A percentile compares a stretch with the other conserved stretches of the same genome.
Evolutionary conservation across 2,888 invertebrate species (phyloP).

Genomic region (Diloba caeruleocephala): DNA sequence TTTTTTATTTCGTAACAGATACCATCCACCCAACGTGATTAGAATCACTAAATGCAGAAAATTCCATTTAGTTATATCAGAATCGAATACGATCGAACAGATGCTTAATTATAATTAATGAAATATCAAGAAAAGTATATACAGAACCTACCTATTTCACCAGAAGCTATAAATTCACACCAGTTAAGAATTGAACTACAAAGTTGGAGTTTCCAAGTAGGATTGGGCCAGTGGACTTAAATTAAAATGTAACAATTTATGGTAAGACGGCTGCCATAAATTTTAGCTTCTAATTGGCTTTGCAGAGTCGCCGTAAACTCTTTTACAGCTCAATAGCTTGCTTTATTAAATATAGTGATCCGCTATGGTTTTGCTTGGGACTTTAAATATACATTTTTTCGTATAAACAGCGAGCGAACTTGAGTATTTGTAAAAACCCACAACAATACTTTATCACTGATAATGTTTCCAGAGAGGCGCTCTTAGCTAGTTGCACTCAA

Average conservation of each 20-base stretch:
- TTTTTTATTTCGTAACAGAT: no score
- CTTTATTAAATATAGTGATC: slow-evolving; percentile 73
- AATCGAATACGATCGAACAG: no score
- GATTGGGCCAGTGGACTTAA: slow-evolving; percentile 75
- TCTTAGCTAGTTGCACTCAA: no score
- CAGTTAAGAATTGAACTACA: slow-evolving; percentile 51
- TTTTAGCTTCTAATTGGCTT: slow-evolving; percentile 83
- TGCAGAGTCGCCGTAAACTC: slow-evolving; percentile 80
- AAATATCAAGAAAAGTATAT: slow-evolving; percentile 1
- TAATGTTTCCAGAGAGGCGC: no score
- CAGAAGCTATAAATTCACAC: slow-evolving; percentile 45
- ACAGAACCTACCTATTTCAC: slow-evolving; percentile 19
- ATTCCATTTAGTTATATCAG: no score
- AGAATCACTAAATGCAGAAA: no score
- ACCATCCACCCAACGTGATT: no score
- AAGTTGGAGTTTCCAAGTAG: slow-evolving; percentile 49
- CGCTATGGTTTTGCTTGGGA: slow-evolving; percentile 30
- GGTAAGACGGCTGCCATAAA: slow-evolving; percentile 78
- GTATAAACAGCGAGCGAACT: no score
- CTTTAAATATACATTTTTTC: background rate
- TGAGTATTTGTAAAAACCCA: no score
- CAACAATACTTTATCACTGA: no score
- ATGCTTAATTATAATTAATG: background rate
- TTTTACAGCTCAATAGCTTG: slow-evolving; percentile 81
- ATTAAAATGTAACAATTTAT: slow-evolving; percentile 87